Evolutionary conservation across 2,888 invertebrate species (phyloP), one percentile per base, ranked within the genome.

Genomic region (Dascillus cervinus): DNA sequence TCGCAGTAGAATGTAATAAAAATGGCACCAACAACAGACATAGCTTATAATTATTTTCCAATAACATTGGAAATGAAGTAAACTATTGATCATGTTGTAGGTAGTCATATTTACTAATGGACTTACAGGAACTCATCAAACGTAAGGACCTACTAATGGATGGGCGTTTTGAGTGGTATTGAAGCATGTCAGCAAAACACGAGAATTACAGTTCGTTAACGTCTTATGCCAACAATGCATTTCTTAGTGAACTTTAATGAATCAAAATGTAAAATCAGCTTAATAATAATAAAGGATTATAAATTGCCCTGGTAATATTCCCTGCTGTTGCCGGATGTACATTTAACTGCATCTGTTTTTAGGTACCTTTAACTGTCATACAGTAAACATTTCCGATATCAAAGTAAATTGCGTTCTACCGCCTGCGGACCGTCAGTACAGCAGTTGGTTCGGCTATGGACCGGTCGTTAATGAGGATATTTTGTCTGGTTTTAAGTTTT

Each of bases 101-200:
- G 26, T 40, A n/a, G n/a, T 35, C 34, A 41, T 41, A 39, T 45
- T 41, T 41, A 43, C 43, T 45, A 45, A 45, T 43, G 45, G 43
- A 37, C 39, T 42, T 39, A 34, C 26, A 29, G 34, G 34, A 39
- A 37, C 37, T 43, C 41, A 38, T 39, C 38, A 40, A 43, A 41
- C 34, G 34, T 35, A 43, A 42, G 44, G 41, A 34, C 32, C 27
- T 17, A 17, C 36, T 45, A 45, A 45, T 45, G 45, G 45, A 45
- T 41, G 43, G 45, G 42, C 38, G 44, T 34, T 34, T 25, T 43
- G 39, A 36, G 39, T 33, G 38, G 36, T 38, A 41, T 37, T 43
- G 36, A 44, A 48, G 45, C 45, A 36, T 42, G 46, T 48, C 44
- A 47, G 41, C 45, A 42, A 43, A 45, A 43, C 46, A 46, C 36